phyloP scores from a whole-genome alignment of 2,888 invertebrate genomes.

The Nematopogon swammerdamellus region DNA sequence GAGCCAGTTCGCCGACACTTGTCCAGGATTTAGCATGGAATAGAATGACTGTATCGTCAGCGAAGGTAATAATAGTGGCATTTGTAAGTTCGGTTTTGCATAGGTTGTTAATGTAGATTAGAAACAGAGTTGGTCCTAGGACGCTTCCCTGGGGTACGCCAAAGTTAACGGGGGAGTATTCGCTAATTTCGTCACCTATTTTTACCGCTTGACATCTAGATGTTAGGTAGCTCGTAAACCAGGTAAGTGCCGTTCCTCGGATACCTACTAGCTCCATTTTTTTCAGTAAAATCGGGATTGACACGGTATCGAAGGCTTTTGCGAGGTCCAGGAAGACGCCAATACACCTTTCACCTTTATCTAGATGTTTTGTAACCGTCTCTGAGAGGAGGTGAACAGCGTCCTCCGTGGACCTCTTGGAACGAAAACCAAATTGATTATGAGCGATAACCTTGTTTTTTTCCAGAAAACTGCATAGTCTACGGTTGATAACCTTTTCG shows the following conservation, averaged over 20 bases:
- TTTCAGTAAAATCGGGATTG: background rate
- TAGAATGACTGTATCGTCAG: background rate
- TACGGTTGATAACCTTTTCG: slow-evolving; percentile 5
- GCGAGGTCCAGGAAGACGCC: slow-evolving; percentile 7
- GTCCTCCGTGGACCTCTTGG: slow-evolving; percentile 4
- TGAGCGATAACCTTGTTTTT: slow-evolving; percentile 1
- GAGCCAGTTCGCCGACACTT: background rate
- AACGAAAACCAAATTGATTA: slow-evolving; percentile 5
- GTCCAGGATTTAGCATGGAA: background rate
- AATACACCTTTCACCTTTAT: slow-evolving; percentile 2
- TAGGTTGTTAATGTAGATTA: slow-evolving; percentile 1
- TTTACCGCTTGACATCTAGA: background rate
- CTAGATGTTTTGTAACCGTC: background rate
- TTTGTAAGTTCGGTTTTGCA: background rate
- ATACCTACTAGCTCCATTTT: background rate
- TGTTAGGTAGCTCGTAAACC: slow-evolving; percentile 1
- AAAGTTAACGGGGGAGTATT: background rate
- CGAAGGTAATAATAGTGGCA: background rate
- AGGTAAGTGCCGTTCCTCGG: slow-evolving; percentile 1
- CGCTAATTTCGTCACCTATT: background rate
- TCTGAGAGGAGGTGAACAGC: slow-evolving; percentile 1
- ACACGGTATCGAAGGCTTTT: slow-evolving; percentile 4
- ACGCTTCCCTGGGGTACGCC: background rate
- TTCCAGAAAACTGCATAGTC: slow-evolving; percentile 3
- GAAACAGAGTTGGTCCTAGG: background rate